Percentiles rank a stretch among this genome's conserved stretches.
These are phyloP conservation scores for Allolobophora icterica DNA, from an alignment of 2,888 invertebrate species.

Conservation along the genomic window DNA sequence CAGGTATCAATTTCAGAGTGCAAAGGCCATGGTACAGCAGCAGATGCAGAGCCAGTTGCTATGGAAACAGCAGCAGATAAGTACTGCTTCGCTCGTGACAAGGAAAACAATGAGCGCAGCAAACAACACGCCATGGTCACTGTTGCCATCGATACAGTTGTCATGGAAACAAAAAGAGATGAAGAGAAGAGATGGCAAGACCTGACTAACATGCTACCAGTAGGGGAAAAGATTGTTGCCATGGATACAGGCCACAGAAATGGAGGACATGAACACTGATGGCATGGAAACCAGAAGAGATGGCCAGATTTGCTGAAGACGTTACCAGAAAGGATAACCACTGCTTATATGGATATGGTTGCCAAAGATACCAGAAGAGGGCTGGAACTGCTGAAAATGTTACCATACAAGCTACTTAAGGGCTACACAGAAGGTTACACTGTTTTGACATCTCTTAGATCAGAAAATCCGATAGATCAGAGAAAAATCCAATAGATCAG, in stretches of 20 bases:
- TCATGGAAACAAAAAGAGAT: not conserved
- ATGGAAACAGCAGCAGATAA: slow-evolving; percentile 2
- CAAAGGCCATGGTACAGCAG: not conserved
- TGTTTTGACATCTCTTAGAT: too few relatives aligned
- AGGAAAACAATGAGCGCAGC: not conserved
- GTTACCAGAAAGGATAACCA: too few relatives aligned
- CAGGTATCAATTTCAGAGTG: not conserved
- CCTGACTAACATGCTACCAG: not conserved
- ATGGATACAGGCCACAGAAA: not conserved
- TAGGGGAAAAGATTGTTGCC: not conserved
- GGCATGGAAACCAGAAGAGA: too few relatives aligned
- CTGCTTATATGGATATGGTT: too few relatives aligned
- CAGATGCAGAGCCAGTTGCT: not conserved
- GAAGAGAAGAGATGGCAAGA: not conserved
- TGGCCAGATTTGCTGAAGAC: too few relatives aligned
- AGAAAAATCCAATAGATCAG: too few relatives aligned
- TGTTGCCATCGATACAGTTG: not conserved
- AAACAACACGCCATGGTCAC: not conserved
- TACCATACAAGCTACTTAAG: too few relatives aligned
- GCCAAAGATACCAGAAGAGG: too few relatives aligned
- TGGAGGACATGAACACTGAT: not conserved
- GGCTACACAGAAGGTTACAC: too few relatives aligned
- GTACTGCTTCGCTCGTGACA: not conserved
- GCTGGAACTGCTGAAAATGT: too few relatives aligned
- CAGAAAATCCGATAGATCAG: too few relatives aligned